phyloP scores from a whole-genome alignment of 2,797 vertebrate species.

The Poeciliopsis presidionis region DNA sequence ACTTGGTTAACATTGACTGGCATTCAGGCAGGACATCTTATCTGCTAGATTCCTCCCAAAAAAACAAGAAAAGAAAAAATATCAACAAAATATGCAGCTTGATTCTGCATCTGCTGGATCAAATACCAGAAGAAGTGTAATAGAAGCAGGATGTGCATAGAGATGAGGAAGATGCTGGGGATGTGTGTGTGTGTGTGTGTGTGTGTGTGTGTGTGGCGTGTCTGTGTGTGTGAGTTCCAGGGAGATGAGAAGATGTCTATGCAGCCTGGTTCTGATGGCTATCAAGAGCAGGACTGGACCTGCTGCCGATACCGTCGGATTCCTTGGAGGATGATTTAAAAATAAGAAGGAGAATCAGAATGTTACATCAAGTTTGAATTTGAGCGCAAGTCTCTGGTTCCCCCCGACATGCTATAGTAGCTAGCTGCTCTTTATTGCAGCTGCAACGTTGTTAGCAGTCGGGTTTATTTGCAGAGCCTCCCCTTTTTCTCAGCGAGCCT shows the following conservation, averaged over 20 bases:
- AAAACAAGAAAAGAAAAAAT: neutral
- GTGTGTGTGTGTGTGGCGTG: slow-evolving; percentile 21
- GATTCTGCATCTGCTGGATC: slow-evolving; percentile 34
- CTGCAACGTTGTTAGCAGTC: slow-evolving; percentile 51
- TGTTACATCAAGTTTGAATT: slow-evolving; percentile 1
- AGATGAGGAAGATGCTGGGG: slow-evolving; percentile 40
- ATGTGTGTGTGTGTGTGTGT: neutral
- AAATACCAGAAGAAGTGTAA: slow-evolving; percentile 44
- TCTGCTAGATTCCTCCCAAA: slow-evolving; percentile 6
- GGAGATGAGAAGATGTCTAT: slow-evolving; percentile 75
- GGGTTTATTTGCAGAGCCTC: slow-evolving; percentile 59
- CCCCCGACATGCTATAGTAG: slow-evolving; percentile 6
- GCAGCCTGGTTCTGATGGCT: slow-evolving; percentile 63
- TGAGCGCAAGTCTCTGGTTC: neutral
- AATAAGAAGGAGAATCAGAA: slow-evolving; percentile 12
- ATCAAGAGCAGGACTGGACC: slow-evolving; percentile 67
- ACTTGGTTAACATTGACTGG: neutral
- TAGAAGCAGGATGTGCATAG: slow-evolving; percentile 35
- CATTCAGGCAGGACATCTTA: slow-evolving; percentile 1
- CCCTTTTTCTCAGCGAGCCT: slow-evolving; percentile 46
- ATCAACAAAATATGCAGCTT: neutral
- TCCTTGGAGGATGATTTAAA: slow-evolving; percentile 28
- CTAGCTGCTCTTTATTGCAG: slow-evolving; percentile 42
- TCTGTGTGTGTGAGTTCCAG: slow-evolving; percentile 21
- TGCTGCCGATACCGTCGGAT: slow-evolving; percentile 35